Percentiles rank a stretch among this genome's conserved stretches.
These are phyloP conservation scores for Coremacera marginata DNA, from an alignment of 2,888 invertebrate genomes.

Conservation along the genomic window DNA sequence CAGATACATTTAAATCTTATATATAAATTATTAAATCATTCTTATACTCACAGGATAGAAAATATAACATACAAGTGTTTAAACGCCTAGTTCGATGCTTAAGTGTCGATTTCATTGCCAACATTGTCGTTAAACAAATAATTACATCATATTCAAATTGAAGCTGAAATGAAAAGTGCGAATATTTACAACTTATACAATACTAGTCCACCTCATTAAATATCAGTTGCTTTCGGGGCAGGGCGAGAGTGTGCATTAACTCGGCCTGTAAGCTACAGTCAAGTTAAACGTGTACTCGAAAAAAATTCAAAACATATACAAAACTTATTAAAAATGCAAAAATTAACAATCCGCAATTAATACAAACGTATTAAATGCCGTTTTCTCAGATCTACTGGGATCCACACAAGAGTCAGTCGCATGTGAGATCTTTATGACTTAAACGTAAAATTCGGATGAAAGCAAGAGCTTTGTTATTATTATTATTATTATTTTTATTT, in stretches of 20 bases:
- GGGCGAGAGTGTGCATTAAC: neutral
- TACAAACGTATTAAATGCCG: neutral
- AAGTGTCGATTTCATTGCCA: too few relatives aligned
- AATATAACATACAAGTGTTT: too few relatives aligned
- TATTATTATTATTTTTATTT: neutral
- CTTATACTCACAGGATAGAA: too few relatives aligned
- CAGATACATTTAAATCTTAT: too few relatives aligned
- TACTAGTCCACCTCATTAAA: neutral
- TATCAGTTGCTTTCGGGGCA: neutral
- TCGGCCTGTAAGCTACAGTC: neutral
- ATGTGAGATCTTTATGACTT: neutral
- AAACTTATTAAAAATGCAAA: neutral
- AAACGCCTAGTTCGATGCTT: too few relatives aligned
- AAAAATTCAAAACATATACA: neutral
- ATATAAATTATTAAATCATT: too few relatives aligned
- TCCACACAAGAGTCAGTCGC: neutral
- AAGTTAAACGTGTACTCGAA: constrained; percentile 2
- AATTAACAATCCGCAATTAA: neutral
- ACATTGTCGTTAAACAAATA: too few relatives aligned
- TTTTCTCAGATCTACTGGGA: neutral
- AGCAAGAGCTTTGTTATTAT: neutral
- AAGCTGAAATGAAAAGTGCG: constrained; percentile 4
- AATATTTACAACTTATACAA: neutral
- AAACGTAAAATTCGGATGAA: neutral
- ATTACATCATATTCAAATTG: too few relatives aligned